Evolutionary conservation across 2,888 invertebrate species (phyloP), one percentile per base, ranked within the genome.

Genomic region (Pristionchus exspectatus): DNA sequence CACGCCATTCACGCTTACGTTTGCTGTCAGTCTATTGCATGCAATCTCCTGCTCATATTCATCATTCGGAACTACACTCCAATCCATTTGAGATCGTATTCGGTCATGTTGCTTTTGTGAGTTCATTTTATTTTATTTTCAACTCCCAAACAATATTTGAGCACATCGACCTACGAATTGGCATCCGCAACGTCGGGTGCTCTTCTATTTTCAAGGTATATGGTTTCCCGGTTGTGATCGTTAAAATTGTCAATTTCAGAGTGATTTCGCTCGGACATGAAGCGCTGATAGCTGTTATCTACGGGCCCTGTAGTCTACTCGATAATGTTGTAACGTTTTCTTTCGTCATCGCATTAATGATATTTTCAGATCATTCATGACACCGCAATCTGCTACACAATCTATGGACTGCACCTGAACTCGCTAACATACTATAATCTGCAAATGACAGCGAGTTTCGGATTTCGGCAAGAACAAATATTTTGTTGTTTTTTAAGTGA

Each of bases 371-470:
- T 50, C 44, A 50, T 50, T 9, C 44, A 50, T 12, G 44, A 50
- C 5, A 30, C 30, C 0, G 54, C 56, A 18, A 14, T 83, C 27
- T 83, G 54, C 56, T 83, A 50, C 5, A 24, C 24, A 0, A 27
- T 56, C 21, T 83, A 83, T 56, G 83, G 54, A 16, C 38, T 83
- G 54, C 50, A 38, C 9, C 56, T 83, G 16, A 83, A 50, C 56
- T n/a, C 83, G 18, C n/a, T 54, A 1, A 83, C 83, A 2, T 50
- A 27, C 24, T 83, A 83, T 9, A 33, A 56, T 21, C 16, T 56
- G 27, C 83, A 83, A 56, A 83, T 83, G 83, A 83, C 83, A 4
- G 83, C 83, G 24, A 83, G 30, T 9, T 83, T 83, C 12, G 54
- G 30, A 10, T 77, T 77, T 77, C 74, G 74, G 74, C 44, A 24